Base-by-base conservation (phyloP, 2,113 vertebrate species). In the Loxodonta africana region DNA sequence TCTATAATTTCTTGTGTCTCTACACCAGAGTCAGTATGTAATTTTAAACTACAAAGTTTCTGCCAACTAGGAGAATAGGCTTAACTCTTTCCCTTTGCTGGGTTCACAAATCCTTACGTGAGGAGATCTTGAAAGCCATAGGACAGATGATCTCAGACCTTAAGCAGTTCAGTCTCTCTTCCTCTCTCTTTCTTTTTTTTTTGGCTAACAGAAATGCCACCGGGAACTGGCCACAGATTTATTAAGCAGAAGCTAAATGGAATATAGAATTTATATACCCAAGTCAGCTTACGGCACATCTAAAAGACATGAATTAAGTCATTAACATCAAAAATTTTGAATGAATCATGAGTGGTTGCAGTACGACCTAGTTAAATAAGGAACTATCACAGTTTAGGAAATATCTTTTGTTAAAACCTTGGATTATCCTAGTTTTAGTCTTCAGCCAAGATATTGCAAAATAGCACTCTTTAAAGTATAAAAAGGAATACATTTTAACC, bases 1-100 rank as follows among this genome's bases (percentile, higher is more conserved):
- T 99, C 99, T 99, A 98, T 99, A 99, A 99, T 99, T 99, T 99
- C 98, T 99, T 98, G 98, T 99, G 99, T 99, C 99, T 99, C 99
- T 99, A 99, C 99, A 99, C 99, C 98, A 99, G 98, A 99, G 99
- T 99, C 98, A 99, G 98, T 99, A 98, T 99, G 99, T 99, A 99
- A 99, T 99, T 99, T 99, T 99, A 99, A 99, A 99, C 99, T 99
- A 98, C 98, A 98, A 99, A 99, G 98, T 99, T 99, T 98, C 98
- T 99, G 99, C 99, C 99, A 99, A 98, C 97, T 97, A 98, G 97
- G 97, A 98, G 98, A 98, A 98, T 95, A 96, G 93, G 98, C 98
- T 99, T 99, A 99, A 99, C 99, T 99, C 98, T 99, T 99, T 99
- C 98, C 88, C 97, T 97, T 95, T 98, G 91, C 97, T 71, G 76